Evolutionary conservation across 1,140 invertebrate genomes (phyloP).

Genomic region (Semibalanus balanoides): DNA sequence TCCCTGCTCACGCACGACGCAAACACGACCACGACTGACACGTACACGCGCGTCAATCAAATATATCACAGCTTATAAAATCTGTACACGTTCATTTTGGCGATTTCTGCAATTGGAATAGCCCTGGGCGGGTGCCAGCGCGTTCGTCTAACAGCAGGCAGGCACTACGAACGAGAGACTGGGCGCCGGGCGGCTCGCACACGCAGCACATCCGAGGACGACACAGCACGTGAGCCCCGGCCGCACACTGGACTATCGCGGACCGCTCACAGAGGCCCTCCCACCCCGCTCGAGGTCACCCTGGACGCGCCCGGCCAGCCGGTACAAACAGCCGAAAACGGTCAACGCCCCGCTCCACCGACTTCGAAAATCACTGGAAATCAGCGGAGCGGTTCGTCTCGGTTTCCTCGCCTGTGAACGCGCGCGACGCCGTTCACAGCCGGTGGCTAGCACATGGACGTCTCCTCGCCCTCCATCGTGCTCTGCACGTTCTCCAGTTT

Average conservation of each 20-base stretch:
- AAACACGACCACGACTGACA: neutral
- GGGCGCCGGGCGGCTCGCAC: too few relatives aligned
- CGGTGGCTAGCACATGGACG: conserved; percentile 18
- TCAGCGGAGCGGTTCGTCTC: too few relatives aligned
- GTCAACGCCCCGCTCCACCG: too few relatives aligned
- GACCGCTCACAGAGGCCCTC: too few relatives aligned
- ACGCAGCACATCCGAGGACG: too few relatives aligned
- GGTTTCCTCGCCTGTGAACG: neutral
- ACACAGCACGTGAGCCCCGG: neutral
- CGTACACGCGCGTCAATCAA: neutral
- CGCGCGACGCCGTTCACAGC: neutral
- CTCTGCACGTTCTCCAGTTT: conserved; percentile 22
- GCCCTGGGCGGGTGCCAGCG: too few relatives aligned
- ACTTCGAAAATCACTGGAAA: too few relatives aligned
- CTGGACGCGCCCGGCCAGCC: too few relatives aligned
- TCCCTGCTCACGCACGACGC: neutral
- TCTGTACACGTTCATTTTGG: conserved; percentile 1
- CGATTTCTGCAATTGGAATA: neutral
- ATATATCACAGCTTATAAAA: conserved; percentile 3
- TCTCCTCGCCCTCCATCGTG: conserved; percentile 20
- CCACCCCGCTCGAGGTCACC: too few relatives aligned
- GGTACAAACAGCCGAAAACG: too few relatives aligned
- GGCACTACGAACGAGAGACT: neutral
- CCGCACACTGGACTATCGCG: too few relatives aligned
- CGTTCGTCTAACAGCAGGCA: neutral